These are phyloP conservation scores for Dynastes grantii DNA, from an alignment of 2,888 invertebrate genomes.

Conservation along the genomic window DNA sequence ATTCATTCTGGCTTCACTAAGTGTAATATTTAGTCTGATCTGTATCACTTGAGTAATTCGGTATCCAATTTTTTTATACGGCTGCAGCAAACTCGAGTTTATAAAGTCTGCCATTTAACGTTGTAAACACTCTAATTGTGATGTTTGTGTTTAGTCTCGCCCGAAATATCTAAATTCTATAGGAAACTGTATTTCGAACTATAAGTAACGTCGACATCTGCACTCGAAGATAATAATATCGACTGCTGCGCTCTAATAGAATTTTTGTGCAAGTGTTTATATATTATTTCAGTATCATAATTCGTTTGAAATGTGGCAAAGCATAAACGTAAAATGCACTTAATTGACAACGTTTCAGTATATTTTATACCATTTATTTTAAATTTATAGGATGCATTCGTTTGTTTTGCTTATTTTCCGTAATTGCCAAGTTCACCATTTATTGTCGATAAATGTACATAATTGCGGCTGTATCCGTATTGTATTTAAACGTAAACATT, in stretches of 20 bases:
- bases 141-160: slow-evolving; percentile 46
- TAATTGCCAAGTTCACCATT: no score
- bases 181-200: slow-evolving; percentile 36
- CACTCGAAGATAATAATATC: slow-evolving; percentile 13
- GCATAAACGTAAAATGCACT: not conserved
- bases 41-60: slow-evolving; percentile 30
- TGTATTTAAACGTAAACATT: no score
- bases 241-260: not conserved
- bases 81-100: slow-evolving; percentile 18
- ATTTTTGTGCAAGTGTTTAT: slow-evolving; percentile 21
- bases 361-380: not conserved
- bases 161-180: slow-evolving; percentile 40
- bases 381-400: not conserved
- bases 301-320: slow-evolving; percentile 10
- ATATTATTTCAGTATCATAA: slow-evolving; percentile 8
- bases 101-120: slow-evolving; percentile 43
- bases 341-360: no score
- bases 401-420: no score
- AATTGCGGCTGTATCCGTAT: no score
- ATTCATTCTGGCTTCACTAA: slow-evolving; percentile 7
- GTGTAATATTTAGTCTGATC: slow-evolving; percentile 41
- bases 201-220: slow-evolving; percentile 27
- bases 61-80: slow-evolving; percentile 37
- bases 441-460: no score
- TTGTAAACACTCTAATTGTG: slow-evolving; percentile 44